Base-by-base conservation (phyloP, 2,113 vertebrate species). In the Cathartes aura region DNA sequence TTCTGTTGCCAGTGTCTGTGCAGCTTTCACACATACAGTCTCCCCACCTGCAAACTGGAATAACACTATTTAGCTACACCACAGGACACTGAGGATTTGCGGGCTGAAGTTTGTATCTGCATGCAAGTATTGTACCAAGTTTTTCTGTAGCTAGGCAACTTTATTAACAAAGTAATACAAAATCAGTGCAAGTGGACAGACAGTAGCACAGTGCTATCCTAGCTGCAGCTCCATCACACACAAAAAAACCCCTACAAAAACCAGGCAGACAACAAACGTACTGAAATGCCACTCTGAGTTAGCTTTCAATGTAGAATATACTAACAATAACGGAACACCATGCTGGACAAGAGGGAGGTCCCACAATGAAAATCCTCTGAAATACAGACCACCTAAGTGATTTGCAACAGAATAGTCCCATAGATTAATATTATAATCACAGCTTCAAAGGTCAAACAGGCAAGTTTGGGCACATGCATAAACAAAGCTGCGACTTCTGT, bases 351-450 rank as follows among this genome's bases (percentile, higher is more conserved):
- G 93, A 95, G 93, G 91, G 96, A 97, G 91, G 95, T 95, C 84
- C 50, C 74, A 45, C 87, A 91, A 52, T 58, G 78, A 89, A 83
- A 96, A 96, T 91, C 78, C 81, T 73, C 87, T 91, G 93, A 89
- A 88, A 93, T 68, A 96, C 96, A 90, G 97, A 97, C 95, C 97
- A 97, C 95, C 97, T 97, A 95, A 93, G 96, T 70, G 93, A 97
- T 96, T 90, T 95, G 94, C 96, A 97, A 93, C 84, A 96, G 94
- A 97, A 96, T 87, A 90, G 95, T 88, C 87, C 78, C 93, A 88
- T 11, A 94, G 95, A 97, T 93, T 96, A 96, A 93, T 96, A 96
- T 96, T 96, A 96, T 90, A 96, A 96, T 96, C 96, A 97, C 95
- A 96, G 93, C 71, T 96, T 87, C 94, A 96, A 90, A 95, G 93